A percentile compares a stretch with the other conserved stretches of the same genome.
Evolutionary conservation across 2,113 vertebrate species (phyloP).

Genomic region (Thunnus maccoyii): DNA sequence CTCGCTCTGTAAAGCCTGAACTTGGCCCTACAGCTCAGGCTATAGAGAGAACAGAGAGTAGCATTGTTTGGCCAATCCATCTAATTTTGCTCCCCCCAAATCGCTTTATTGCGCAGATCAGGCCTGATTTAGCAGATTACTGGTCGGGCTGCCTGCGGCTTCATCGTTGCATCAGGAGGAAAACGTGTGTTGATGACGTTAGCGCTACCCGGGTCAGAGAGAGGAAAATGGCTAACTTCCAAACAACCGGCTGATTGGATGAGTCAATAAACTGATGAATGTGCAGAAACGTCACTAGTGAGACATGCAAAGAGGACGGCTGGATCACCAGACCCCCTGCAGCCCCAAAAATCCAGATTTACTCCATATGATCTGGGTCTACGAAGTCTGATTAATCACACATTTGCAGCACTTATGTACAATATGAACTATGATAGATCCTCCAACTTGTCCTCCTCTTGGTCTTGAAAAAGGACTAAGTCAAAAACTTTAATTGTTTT

Average conservation of each 20-base stretch:
- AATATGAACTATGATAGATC: no score
- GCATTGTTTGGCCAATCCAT: slow-evolving; percentile 78
- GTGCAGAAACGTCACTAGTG: neutral
- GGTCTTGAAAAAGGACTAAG: no score
- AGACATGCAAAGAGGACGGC: neutral
- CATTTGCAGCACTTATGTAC: no score
- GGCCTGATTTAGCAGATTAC: slow-evolving; percentile 78
- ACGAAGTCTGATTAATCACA: no score
- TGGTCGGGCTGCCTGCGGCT: slow-evolving; percentile 28
- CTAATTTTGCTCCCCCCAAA: slow-evolving; percentile 71
- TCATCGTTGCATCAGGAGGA: slow-evolving; percentile 55
- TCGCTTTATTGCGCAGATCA: slow-evolving; percentile 74
- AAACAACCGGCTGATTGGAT: neutral
- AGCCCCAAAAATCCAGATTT: no score
- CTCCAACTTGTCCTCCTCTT: no score
- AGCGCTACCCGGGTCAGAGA: neutral
- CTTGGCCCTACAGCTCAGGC: slow-evolving; percentile 49
- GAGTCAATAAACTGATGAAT: neutral
- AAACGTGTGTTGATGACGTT: slow-evolving; percentile 61
- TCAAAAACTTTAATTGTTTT: no score
- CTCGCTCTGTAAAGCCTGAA: slow-evolving; percentile 22
- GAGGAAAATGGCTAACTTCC: neutral
- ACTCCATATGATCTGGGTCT: no score
- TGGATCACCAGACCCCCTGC: no score
- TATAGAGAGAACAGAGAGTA: slow-evolving; percentile 57